phyloP scores from a whole-genome alignment of 2,888 invertebrate species.

The Caenorhabditis sp. region DNA sequence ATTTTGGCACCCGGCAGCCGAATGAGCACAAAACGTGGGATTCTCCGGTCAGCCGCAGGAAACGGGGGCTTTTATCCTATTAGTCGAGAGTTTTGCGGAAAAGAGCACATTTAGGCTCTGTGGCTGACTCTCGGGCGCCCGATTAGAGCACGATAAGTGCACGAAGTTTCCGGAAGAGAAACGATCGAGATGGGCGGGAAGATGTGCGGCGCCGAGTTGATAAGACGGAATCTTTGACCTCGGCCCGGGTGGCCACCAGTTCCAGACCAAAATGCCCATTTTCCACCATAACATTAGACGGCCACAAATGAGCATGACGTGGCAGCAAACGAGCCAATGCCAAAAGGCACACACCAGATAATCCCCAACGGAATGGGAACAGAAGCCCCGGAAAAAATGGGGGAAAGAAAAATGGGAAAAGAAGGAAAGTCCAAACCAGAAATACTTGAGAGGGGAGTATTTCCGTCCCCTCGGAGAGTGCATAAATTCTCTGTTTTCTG shows the following conservation, averaged over 20 bases:
- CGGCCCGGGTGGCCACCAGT: not conserved
- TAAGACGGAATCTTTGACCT: not conserved
- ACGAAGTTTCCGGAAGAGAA: slow-evolving; percentile 13
- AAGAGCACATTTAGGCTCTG: not conserved
- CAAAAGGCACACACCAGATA: not conserved
- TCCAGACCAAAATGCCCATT: not conserved
- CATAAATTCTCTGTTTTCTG: not conserved
- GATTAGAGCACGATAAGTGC: slow-evolving; percentile 48
- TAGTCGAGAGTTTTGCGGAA: slow-evolving; percentile 9
- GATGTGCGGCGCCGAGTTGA: not conserved
- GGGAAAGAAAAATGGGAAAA: not conserved
- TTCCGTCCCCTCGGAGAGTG: not conserved
- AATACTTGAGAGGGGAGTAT: not conserved
- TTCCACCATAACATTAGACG: not conserved
- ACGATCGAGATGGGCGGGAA: not conserved
- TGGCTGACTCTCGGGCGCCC: not conserved
- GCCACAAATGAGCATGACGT: not conserved
- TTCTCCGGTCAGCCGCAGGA: not conserved
- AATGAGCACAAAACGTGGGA: slow-evolving; percentile 50
- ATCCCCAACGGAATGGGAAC: not conserved
- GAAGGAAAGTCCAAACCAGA: not conserved
- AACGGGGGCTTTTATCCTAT: slow-evolving; percentile 38
- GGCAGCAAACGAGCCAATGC: not conserved
- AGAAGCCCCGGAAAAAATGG: not conserved
- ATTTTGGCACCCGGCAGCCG: slow-evolving; percentile 2